Evolutionary conservation across 2,797 vertebrate genomes (phyloP).

Genomic region (Diplodus sargus): DNA sequence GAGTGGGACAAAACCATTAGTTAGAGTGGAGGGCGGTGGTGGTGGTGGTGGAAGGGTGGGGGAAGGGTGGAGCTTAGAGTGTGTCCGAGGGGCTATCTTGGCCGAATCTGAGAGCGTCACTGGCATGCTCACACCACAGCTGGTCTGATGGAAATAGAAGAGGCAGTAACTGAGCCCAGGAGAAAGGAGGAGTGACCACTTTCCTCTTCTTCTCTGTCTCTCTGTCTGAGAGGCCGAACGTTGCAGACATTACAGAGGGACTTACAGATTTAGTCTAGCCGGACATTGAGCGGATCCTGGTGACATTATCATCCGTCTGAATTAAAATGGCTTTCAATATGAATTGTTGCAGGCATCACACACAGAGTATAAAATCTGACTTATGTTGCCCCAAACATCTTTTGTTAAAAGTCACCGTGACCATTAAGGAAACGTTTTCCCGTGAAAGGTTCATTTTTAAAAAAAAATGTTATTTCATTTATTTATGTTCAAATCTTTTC

Average conservation of each 20-base stretch:
- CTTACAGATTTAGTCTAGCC: conserved; percentile 34
- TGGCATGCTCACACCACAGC: conserved; percentile 73
- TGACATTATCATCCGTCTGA: conserved; percentile 29
- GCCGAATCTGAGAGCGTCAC: conserved; percentile 74
- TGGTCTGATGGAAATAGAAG: conserved; percentile 83
- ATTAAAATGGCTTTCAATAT: conserved; percentile 18
- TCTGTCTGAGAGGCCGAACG: conserved; percentile 26
- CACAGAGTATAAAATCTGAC: neutral
- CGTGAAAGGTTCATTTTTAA: neutral
- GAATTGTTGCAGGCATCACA: neutral
- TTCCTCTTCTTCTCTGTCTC: conserved; percentile 24
- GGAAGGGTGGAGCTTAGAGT: conserved; percentile 21
- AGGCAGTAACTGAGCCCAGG: conserved; percentile 74
- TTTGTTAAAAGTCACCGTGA: neutral
- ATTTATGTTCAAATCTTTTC: neutral
- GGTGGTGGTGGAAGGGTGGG: neutral
- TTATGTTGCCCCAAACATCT: neutral
- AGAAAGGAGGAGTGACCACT: conserved; percentile 52
- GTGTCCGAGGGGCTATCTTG: conserved; percentile 41
- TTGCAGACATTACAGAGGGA: conserved; percentile 36
- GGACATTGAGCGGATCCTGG: conserved; percentile 29
- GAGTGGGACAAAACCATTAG: conserved; percentile 37
- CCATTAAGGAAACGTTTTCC: neutral
- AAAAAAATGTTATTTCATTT: too few species aligned
- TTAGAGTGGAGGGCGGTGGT: neutral